Evolutionary conservation across 2,797 vertebrate species (phyloP).

Genomic region (Malurus leucopterus): DNA sequence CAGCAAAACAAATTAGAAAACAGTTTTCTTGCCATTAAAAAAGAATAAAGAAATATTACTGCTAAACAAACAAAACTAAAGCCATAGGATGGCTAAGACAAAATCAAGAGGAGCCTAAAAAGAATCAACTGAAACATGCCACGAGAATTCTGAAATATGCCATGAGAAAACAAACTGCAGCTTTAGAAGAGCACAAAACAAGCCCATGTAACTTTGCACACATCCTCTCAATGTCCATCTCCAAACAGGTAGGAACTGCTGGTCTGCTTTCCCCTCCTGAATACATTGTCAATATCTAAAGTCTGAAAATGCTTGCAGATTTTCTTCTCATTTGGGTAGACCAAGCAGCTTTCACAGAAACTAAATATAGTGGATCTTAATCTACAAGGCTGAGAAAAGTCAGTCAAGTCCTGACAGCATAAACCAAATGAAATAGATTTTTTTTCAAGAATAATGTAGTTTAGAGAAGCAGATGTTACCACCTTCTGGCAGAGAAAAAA

Average conservation of each 20-base stretch:
- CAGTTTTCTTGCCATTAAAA: not conserved
- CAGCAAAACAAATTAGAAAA: not conserved
- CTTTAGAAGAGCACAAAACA: not conserved
- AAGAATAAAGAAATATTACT: not conserved
- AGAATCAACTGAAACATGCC: not conserved
- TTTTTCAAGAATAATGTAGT: not conserved
- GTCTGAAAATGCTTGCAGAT: not conserved
- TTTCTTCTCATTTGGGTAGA: not conserved
- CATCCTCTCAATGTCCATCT: not conserved
- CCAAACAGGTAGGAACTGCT: not conserved
- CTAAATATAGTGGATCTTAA: not conserved
- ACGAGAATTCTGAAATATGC: not conserved
- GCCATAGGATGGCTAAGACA: not conserved
- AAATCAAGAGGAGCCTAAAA: not conserved
- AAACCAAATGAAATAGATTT: not conserved
- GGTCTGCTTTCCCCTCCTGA: not conserved
- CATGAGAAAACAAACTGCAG: not conserved
- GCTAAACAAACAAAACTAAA: not conserved
- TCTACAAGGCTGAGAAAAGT: not conserved
- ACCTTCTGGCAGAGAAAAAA: not conserved
- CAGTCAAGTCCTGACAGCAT: not conserved
- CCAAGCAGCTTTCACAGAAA: not conserved
- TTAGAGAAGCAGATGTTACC: constrained; percentile 15
- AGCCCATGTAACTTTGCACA: not conserved
- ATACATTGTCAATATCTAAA: not conserved